Percentiles rank a stretch among this genome's conserved stretches.
Conservation (phyloP, 2,113 vertebrate genomes). For the Papio anubis region DNA sequence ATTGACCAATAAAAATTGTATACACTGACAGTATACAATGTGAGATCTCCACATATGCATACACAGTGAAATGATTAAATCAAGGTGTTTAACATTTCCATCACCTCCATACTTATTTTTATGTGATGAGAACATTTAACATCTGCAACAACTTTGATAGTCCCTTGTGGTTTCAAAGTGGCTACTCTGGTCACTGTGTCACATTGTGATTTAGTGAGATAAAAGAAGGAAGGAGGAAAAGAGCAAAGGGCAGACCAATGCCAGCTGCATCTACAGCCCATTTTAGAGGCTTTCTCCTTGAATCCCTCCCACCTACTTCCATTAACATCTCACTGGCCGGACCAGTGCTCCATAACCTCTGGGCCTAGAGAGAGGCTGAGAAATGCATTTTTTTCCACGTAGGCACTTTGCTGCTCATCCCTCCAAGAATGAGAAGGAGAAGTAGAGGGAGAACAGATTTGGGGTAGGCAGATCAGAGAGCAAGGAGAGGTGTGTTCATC, state of each 20-base stretch:
- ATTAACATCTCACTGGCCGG: background rate
- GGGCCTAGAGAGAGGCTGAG: background rate
- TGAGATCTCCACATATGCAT: too few species aligned
- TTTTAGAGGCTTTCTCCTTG: background rate
- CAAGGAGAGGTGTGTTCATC: background rate
- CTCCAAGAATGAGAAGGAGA: background rate
- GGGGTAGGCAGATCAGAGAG: background rate
- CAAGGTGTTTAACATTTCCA: background rate
- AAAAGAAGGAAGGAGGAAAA: background rate
- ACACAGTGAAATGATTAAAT: background rate
- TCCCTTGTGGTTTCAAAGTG: background rate
- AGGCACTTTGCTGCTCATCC: background rate
- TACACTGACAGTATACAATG: background rate
- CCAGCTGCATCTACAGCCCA: background rate
- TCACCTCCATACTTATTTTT: background rate
- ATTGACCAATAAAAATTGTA: background rate
- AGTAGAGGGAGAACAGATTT: background rate
- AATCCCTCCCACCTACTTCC: background rate
- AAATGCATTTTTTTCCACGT: background rate
- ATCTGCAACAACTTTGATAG: background rate
- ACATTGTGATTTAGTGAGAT: background rate
- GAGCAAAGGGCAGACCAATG: background rate
- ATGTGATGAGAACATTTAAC: background rate
- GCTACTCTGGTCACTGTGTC: background rate
- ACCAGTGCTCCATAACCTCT: background rate